Conservation (phyloP, 1,140 invertebrate species). For the Belonocnema kinseyi region DNA sequence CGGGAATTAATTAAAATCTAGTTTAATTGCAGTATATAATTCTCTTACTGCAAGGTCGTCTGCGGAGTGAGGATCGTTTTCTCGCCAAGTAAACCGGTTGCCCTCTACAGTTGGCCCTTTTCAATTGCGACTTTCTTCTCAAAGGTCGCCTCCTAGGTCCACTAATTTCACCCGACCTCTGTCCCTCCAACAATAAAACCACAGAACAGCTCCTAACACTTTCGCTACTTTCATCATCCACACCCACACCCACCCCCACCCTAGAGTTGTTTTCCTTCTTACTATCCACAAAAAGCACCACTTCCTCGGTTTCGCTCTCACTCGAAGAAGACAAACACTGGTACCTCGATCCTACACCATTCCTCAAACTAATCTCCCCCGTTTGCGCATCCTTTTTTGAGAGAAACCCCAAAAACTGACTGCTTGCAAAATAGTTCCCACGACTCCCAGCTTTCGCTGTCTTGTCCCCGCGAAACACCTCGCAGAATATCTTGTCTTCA, state of each 20-base stretch:
- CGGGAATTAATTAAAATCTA: no score
- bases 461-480: constrained; percentile 52
- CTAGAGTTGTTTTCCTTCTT: background rate
- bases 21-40: background rate
- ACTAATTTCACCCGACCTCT: constrained; percentile 35
- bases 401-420: constrained; percentile 67
- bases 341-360: constrained; percentile 43
- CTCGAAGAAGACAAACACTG: constrained; percentile 64
- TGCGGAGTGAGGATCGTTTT: constrained; percentile 69
- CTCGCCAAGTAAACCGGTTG: constrained; percentile 72
- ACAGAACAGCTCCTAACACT: constrained; percentile 41
- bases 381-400: constrained; percentile 47
- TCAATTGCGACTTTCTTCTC: constrained; percentile 68
- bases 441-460: constrained; percentile 30
- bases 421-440: constrained; percentile 69
- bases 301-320: constrained; percentile 60
- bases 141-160: constrained; percentile 63
- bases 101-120: constrained; percentile 55
- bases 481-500: constrained; percentile 71
- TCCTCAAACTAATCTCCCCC: constrained; percentile 32
- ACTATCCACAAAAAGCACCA: constrained; percentile 42
- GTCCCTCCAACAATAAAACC: constrained; percentile 51
- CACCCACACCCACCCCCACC: background rate
- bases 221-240: constrained; percentile 19
- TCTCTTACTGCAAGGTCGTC: constrained; percentile 69